Evolutionary conservation across 2,888 invertebrate genomes (phyloP).

Genomic region (Xestobium rufovillosum): DNA sequence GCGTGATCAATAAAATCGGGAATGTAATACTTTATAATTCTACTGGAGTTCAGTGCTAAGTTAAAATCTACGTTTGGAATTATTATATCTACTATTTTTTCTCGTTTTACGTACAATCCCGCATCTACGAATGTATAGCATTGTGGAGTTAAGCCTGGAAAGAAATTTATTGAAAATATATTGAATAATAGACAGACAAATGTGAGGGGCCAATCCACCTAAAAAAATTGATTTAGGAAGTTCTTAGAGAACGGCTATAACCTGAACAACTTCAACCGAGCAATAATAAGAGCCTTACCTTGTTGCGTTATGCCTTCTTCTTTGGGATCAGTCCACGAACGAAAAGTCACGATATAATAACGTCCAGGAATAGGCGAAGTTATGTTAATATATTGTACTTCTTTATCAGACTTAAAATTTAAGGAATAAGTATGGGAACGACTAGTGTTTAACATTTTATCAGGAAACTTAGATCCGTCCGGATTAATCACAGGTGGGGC

Average conservation of each 20-base stretch:
- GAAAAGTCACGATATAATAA: conserved; percentile 74
- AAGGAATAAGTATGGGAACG: conserved; percentile 49
- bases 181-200: no score
- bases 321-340: conserved; percentile 69
- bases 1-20: conserved; percentile 30
- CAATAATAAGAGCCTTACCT: conserved; percentile 45
- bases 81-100: conserved; percentile 26
- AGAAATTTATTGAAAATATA: conserved; percentile 25
- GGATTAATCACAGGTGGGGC: conserved; percentile 78
- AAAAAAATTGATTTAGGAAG: no score
- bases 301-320: conserved; percentile 65
- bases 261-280: no score
- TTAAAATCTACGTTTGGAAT: conserved; percentile 24
- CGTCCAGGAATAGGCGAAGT: conserved; percentile 63
- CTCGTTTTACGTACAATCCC: conserved; percentile 26
- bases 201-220: no score
- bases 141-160: conserved; percentile 56
- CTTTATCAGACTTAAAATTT: conserved; percentile 55
- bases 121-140: conserved; percentile 43
- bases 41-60: conserved; percentile 23
- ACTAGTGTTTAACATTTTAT: conserved; percentile 33
- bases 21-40: conserved; percentile 36
- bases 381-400: conserved; percentile 52
- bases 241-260: no score
- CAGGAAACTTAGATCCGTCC: conserved; percentile 68